Evolutionary conservation across 2,797 vertebrate genomes (phyloP).

Genomic region (Paratrypauchen microcephalus): DNA sequence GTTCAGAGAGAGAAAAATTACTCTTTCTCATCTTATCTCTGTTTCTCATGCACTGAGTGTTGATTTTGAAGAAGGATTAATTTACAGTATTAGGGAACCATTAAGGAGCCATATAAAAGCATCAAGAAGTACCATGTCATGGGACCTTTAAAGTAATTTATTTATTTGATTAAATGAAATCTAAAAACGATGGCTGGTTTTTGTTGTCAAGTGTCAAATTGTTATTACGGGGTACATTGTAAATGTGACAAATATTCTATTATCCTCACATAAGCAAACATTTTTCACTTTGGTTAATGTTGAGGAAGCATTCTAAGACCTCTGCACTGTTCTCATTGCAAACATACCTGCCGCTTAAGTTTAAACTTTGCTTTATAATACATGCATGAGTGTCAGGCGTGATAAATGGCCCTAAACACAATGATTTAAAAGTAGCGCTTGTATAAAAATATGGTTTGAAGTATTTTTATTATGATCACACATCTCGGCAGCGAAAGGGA

Average conservation of each 20-base stretch:
- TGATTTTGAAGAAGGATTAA: no score
- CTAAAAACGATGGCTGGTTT: no score
- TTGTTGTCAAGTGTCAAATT: no score
- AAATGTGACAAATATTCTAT: not conserved
- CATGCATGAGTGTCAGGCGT: slow-evolving; percentile 20
- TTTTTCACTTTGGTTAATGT: not conserved
- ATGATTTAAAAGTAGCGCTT: slow-evolving; percentile 41
- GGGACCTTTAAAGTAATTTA: no score
- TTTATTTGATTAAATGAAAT: no score
- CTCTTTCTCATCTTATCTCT: no score
- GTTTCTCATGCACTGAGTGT: no score
- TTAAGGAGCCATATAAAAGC: no score
- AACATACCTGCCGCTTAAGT: slow-evolving; percentile 15
- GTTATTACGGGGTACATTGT: no score
- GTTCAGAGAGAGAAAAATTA: no score
- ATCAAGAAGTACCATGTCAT: no score
- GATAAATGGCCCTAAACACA: slow-evolving; percentile 27
- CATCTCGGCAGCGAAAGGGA: slow-evolving; percentile 41
- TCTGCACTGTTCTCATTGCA: not conserved
- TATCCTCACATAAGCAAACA: not conserved
- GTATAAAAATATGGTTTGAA: slow-evolving; percentile 53
- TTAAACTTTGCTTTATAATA: slow-evolving; percentile 17
- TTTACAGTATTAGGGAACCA: no score
- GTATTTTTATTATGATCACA: slow-evolving; percentile 61
- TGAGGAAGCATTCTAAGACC: not conserved